Percentiles rank a stretch among this genome's conserved stretches.
Evolutionary conservation across 2,797 vertebrate species (phyloP).

Genomic region (Smutsia gigantea): DNA sequence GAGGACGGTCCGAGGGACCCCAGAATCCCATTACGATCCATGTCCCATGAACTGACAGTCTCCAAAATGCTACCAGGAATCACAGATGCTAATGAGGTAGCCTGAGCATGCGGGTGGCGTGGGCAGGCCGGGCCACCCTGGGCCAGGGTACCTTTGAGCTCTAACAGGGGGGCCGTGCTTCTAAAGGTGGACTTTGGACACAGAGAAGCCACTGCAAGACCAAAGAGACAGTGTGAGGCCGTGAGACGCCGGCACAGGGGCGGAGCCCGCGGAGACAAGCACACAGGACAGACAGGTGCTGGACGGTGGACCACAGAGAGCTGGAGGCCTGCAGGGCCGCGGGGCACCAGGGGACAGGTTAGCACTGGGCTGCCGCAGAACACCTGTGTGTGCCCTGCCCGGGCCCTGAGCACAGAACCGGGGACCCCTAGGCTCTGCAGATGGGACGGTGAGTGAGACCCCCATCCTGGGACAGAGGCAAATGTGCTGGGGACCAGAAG

Average conservation of each 20-base stretch:
- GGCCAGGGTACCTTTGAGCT: slow-evolving; percentile 91
- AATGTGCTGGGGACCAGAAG: not conserved
- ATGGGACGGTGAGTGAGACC: not conserved
- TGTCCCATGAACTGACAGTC: slow-evolving; percentile 78
- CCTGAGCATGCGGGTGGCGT: slow-evolving; percentile 91
- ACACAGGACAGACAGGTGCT: slow-evolving; percentile 67
- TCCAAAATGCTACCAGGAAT: slow-evolving; percentile 77
- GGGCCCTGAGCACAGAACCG: not conserved
- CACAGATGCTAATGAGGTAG: slow-evolving; percentile 80
- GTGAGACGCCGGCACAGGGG: slow-evolving; percentile 79
- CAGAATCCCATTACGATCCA: slow-evolving; percentile 72
- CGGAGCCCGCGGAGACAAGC: slow-evolving; percentile 62
- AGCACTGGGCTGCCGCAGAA: not conserved
- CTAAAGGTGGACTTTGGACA: slow-evolving; percentile 94
- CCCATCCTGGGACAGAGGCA: not conserved
- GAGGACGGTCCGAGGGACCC: slow-evolving; percentile 75
- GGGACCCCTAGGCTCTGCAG: not conserved
- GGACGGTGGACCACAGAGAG: slow-evolving; percentile 35
- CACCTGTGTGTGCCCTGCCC: not conserved
- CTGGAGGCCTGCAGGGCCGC: not conserved
- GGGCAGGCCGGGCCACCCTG: slow-evolving; percentile 92
- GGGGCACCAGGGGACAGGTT: not conserved
- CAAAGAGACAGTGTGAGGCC: slow-evolving; percentile 92
- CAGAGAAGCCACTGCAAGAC: slow-evolving; percentile 97
- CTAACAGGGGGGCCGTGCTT: slow-evolving; percentile 93